These are phyloP conservation scores for Parazoanthus atlanticus DNA, from an alignment of 92 coral and sea anemone species.

Conservation along the genomic window DNA sequence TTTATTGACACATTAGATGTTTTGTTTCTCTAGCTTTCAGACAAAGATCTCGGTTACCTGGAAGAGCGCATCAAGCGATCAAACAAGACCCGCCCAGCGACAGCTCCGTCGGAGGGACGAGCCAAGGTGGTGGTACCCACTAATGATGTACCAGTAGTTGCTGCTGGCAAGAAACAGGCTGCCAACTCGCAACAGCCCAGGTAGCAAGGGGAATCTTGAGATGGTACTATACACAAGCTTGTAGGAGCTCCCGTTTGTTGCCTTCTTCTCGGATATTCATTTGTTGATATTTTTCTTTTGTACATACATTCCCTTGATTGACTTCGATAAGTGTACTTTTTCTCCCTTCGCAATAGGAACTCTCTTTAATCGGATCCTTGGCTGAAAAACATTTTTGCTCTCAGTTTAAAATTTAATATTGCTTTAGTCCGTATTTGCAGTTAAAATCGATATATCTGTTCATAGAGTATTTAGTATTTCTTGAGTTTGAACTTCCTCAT, in stretches of 20 bases:
- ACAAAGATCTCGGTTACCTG: constrained; percentile 86
- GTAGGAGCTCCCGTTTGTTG: neutral
- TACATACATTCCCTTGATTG: neutral
- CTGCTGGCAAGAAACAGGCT: constrained; percentile 71
- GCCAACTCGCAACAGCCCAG: constrained; percentile 55
- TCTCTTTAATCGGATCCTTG: neutral
- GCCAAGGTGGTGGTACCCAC: constrained; percentile 53
- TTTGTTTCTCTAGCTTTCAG: constrained; percentile 67
- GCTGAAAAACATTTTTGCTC: too few species aligned
- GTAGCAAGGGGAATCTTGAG: neutral
- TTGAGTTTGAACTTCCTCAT: too few species aligned
- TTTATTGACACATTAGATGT: neutral
- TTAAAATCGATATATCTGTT: too few species aligned
- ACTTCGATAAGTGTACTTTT: neutral
- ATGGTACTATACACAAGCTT: neutral
- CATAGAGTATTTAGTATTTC: too few species aligned
- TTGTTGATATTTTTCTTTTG: neutral
- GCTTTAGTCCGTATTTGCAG: too few species aligned
- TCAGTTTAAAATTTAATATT: too few species aligned
- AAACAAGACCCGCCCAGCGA: constrained; percentile 74
- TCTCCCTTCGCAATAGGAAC: neutral
- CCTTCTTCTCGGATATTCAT: neutral
- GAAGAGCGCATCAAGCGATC: constrained; percentile 98
- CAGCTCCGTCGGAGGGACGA: constrained; percentile 70
- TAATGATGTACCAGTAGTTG: constrained; percentile 38